A percentile compares a stretch with the other conserved stretches of the same genome.
phyloP scores from a whole-genome alignment of 2,113 vertebrate genomes.

The Saguinus imperator region DNA sequence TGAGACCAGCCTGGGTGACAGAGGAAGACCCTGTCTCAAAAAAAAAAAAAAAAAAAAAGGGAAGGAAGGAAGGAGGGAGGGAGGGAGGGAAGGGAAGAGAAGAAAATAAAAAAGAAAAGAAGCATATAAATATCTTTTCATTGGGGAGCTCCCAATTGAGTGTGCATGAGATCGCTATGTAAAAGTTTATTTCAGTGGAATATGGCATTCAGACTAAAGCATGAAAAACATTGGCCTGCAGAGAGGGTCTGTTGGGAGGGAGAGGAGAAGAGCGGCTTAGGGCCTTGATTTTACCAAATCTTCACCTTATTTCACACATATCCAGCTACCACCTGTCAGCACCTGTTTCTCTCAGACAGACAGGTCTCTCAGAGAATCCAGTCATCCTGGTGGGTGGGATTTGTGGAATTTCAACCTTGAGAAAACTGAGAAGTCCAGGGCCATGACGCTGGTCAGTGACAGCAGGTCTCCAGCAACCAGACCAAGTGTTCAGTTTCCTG shows the following conservation, averaged over 20 bases:
- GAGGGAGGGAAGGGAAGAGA: too few relatives aligned
- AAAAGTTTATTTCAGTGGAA: not conserved
- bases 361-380: not conserved
- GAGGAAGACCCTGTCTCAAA: too few relatives aligned
- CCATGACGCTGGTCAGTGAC: not conserved
- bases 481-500: accelerated
- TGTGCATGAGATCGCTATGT: not conserved
- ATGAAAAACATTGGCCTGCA: not conserved
- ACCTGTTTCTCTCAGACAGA: not conserved
- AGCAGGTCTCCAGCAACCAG: not conserved
- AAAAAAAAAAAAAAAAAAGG: too few relatives aligned
- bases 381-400: not conserved
- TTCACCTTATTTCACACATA: not conserved
- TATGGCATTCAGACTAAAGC: not conserved
- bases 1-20: too few relatives aligned
- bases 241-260: not conserved
- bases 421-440: not conserved
- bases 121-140: not conserved
- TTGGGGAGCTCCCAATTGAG: not conserved
- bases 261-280: not conserved
- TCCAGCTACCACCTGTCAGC: not conserved
- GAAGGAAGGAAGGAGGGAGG: accelerated
- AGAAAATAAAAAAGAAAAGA: too few relatives aligned
- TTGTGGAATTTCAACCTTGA: not conserved
- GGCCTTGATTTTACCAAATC: not conserved